phyloP scores from a whole-genome alignment of 2,888 invertebrate genomes.

The Limenitis camilla region DNA sequence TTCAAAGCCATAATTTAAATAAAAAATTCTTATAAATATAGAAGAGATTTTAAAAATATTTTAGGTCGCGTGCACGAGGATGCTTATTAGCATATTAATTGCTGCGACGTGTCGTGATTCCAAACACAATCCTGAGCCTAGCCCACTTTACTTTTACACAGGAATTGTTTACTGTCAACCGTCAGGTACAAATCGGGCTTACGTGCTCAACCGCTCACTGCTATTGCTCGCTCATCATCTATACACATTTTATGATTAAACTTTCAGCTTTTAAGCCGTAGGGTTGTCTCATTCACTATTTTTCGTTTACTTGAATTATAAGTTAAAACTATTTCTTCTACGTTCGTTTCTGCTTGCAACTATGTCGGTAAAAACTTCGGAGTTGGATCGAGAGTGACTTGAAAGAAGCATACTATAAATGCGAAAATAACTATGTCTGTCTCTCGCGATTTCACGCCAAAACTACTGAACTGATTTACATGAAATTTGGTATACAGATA shows the following conservation, averaged over 20 bases:
- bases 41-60: constrained; percentile 1
- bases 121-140: constrained; percentile 3
- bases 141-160: constrained; percentile 13
- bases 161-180: constrained; percentile 17
- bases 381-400: too few relatives aligned
- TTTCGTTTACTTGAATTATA: too few relatives aligned
- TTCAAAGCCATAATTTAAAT: too few relatives aligned
- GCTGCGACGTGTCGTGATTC: constrained; percentile 25
- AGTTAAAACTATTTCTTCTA: too few relatives aligned
- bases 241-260: constrained; percentile 9
- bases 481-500: too few relatives aligned
- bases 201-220: constrained; percentile 1
- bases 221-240: constrained; percentile 2
- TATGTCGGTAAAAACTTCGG: too few relatives aligned
- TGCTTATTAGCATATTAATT: constrained; percentile 28
- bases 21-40: neutral
- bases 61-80: neutral
- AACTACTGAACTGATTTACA: too few relatives aligned
- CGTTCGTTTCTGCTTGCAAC: too few relatives aligned
- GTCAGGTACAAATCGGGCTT: constrained; percentile 13
- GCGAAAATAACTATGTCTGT: neutral
- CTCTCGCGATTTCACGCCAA: too few relatives aligned
- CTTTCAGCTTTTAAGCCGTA: neutral
- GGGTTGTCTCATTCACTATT: too few relatives aligned
- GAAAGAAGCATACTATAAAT: neutral